These are phyloP conservation scores for Acipenser transmontanus DNA, from an alignment of 2,797 vertebrate species.

Conservation along the genomic window DNA sequence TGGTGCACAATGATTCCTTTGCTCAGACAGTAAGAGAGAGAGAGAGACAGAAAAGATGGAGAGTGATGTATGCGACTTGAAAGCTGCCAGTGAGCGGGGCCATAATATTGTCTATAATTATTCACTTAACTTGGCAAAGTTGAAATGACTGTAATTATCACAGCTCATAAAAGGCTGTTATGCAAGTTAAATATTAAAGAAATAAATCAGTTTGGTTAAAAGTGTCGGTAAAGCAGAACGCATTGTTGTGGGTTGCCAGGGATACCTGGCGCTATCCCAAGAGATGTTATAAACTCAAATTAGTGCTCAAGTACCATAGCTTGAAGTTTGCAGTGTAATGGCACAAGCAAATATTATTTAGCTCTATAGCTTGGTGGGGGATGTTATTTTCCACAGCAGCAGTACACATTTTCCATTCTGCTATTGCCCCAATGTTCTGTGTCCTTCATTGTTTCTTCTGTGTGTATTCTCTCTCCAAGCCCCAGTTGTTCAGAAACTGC, in stretches of 20 bases:
- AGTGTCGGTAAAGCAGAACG: conserved; percentile 15
- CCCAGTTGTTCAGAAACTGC: too few species aligned
- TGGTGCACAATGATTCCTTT: too few species aligned
- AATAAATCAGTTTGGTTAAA: conserved; percentile 14
- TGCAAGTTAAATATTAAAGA: conserved; percentile 7
- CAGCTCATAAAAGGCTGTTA: conserved; percentile 6
- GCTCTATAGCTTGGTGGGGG: too few species aligned
- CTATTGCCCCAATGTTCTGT: too few species aligned
- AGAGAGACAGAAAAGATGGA: neutral
- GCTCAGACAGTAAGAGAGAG: conserved; percentile 1
- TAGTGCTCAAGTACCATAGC: neutral
- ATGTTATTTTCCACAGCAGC: too few species aligned
- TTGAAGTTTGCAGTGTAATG: too few species aligned
- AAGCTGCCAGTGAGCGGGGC: neutral
- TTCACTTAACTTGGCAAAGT: conserved; percentile 6
- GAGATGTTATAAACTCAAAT: neutral
- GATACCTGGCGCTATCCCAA: conserved; percentile 26
- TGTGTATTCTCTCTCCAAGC: too few species aligned
- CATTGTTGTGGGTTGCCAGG: conserved; percentile 29
- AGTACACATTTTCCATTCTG: too few species aligned
- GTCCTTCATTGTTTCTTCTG: too few species aligned
- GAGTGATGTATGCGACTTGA: neutral
- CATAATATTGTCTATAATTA: conserved; percentile 7
- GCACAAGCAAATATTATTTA: too few species aligned
- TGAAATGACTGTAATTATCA: conserved; percentile 5